A percentile compares a stretch with the other conserved stretches of the same genome.
phyloP scores from a whole-genome alignment of 2,113 vertebrate species.

The Centropus unirufus region DNA sequence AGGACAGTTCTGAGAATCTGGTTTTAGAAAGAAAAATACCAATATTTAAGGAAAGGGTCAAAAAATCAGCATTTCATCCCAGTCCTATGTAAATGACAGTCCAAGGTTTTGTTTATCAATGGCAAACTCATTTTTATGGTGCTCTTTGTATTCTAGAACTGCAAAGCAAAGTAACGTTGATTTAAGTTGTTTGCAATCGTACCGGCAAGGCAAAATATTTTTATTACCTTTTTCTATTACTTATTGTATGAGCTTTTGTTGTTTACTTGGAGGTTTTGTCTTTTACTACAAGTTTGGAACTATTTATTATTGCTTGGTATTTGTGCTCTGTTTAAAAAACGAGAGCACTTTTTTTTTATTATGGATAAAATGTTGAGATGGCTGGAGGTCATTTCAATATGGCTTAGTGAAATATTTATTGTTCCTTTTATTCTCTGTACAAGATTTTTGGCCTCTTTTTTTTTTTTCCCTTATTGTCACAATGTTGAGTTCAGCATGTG shows the following conservation, averaged over 20 bases:
- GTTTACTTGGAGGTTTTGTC: slow-evolving; percentile 87
- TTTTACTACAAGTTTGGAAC: slow-evolving; percentile 89
- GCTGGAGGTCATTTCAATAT: slow-evolving; percentile 84
- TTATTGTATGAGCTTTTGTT: slow-evolving; percentile 87
- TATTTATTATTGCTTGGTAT: slow-evolving; percentile 91
- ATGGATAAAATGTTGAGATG: slow-evolving; percentile 87
- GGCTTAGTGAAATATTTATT: slow-evolving; percentile 89
- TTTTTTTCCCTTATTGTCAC: slow-evolving; percentile 79
- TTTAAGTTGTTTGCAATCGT: slow-evolving; percentile 86
- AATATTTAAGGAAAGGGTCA: slow-evolving; percentile 44
- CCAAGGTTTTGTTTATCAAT: slow-evolving; percentile 74
- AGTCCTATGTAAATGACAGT: slow-evolving; percentile 70
- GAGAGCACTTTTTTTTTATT: slow-evolving; percentile 82
- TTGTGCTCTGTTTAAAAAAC: slow-evolving; percentile 84
- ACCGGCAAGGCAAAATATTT: slow-evolving; percentile 87
- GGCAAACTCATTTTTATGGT: slow-evolving; percentile 81
- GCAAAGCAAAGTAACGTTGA: slow-evolving; percentile 80
- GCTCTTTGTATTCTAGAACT: slow-evolving; percentile 83
- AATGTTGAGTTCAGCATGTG: slow-evolving; percentile 88
- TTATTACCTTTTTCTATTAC: slow-evolving; percentile 90
- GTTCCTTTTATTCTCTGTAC: slow-evolving; percentile 88
- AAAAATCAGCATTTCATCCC: slow-evolving; percentile 74
- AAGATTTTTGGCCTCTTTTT: slow-evolving; percentile 83
- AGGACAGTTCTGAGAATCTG: neutral
- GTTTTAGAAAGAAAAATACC: slow-evolving; percentile 7